Conservation (phyloP, 1,140 invertebrate species). For the Drosophila prosaltans region DNA sequence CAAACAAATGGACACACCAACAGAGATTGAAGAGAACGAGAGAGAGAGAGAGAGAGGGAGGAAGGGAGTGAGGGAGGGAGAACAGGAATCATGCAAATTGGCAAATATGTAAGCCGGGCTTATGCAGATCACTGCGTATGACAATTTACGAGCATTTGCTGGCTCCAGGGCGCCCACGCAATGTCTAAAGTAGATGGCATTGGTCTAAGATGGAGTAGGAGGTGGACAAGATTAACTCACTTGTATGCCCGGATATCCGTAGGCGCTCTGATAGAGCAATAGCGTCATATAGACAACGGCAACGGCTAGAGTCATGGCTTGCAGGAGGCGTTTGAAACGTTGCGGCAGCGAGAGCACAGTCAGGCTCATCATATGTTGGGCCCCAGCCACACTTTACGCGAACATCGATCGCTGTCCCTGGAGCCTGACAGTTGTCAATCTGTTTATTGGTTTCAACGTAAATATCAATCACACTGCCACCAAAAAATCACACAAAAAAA, state of each 20-base stretch:
- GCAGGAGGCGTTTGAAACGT: conserved; percentile 82
- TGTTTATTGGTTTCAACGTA: conserved; percentile 24
- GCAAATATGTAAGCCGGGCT: conserved; percentile 24
- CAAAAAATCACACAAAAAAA: conserved; percentile 9
- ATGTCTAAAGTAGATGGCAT: conserved; percentile 1
- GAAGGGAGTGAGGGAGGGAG: conserved; percentile 1
- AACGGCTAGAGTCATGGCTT: conserved; percentile 82
- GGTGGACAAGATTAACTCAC: conserved; percentile 51
- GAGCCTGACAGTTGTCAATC: conserved; percentile 17
- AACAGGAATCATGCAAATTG: conserved; percentile 64
- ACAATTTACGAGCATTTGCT: conserved; percentile 50
- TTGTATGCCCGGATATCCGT: conserved; percentile 82
- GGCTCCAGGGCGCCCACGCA: conserved; percentile 36
- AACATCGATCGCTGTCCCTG: conserved; percentile 52
- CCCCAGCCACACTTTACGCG: conserved; percentile 50
- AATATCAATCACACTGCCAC: not conserved
- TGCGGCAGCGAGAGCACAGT: conserved; percentile 81
- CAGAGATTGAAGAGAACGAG: not conserved
- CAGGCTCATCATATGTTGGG: conserved; percentile 75
- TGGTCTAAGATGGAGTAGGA: not conserved
- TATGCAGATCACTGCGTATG: conserved; percentile 48
- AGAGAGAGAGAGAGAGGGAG: not conserved
- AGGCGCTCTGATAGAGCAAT: conserved; percentile 82
- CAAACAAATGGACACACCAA: conserved; percentile 5
- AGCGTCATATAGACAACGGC: conserved; percentile 82